Conservation (phyloP, 2,888 invertebrate species). For the Congeria kusceri region DNA sequence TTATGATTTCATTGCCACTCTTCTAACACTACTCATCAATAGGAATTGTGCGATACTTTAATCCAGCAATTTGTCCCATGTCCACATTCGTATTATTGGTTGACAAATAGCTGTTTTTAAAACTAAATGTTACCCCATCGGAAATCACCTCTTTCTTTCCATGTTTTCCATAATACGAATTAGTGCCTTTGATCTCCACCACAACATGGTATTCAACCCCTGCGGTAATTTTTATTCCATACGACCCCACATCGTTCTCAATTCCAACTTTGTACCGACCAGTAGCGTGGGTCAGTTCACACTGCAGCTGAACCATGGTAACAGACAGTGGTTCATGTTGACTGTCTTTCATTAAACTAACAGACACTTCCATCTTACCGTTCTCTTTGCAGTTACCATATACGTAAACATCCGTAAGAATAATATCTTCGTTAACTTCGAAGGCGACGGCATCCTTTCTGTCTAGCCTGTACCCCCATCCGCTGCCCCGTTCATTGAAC, state of each 20-base stretch:
- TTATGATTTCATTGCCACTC: too few species aligned
- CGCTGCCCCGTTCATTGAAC: slow-evolving; percentile 34
- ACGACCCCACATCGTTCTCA: slow-evolving; percentile 28
- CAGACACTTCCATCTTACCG: slow-evolving; percentile 21
- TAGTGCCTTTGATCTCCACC: slow-evolving; percentile 29
- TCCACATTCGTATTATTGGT: slow-evolving; percentile 51
- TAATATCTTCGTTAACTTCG: slow-evolving; percentile 25
- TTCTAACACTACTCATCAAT: too few species aligned
- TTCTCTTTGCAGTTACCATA: slow-evolving; percentile 43
- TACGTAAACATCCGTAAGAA: slow-evolving; percentile 36
- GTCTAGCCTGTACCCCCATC: slow-evolving; percentile 52
- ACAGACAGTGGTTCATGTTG: slow-evolving; percentile 14
- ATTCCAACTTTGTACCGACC: slow-evolving; percentile 38
- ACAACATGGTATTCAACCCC: slow-evolving; percentile 51
- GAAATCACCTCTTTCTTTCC: slow-evolving; percentile 17
- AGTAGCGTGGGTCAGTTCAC: slow-evolving; percentile 2
- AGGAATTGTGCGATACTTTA: slow-evolving; percentile 22
- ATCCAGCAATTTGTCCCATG: slow-evolving; percentile 55
- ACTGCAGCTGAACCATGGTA: slow-evolving; percentile 15
- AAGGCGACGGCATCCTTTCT: slow-evolving; percentile 55
- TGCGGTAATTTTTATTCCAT: slow-evolving; percentile 29
- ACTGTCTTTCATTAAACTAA: slow-evolving; percentile 29
- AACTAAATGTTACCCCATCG: slow-evolving; percentile 34
- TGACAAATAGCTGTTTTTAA: slow-evolving; percentile 48
- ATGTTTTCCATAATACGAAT: slow-evolving; percentile 53